These are phyloP conservation scores for Acrossocheilus wenchowensis DNA, from an alignment of 2,797 vertebrate genomes.

Conservation along the genomic window DNA sequence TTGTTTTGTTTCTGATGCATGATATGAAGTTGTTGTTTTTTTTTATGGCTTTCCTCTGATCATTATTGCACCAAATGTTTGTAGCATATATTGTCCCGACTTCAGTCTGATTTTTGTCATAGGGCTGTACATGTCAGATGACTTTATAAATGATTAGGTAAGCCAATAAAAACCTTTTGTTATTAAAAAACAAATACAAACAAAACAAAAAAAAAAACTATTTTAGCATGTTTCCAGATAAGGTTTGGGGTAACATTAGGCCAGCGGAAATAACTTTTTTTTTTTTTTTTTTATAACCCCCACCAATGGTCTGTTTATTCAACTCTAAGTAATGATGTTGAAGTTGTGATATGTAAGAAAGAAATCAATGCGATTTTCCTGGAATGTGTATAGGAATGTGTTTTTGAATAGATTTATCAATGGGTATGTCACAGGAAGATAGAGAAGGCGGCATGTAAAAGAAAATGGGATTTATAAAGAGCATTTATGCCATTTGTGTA, in stretches of 20 bases:
- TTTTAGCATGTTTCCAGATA: not conserved
- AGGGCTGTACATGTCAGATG: constrained; percentile 84
- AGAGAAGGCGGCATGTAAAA: not conserved
- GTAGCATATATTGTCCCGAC: constrained; percentile 79
- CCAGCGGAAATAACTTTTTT: too few species aligned
- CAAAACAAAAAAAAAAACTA: constrained; percentile 39
- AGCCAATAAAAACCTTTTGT: constrained; percentile 84
- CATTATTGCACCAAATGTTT: constrained; percentile 83
- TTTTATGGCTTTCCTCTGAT: constrained; percentile 76
- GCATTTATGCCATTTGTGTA: not conserved
- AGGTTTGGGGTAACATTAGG: not conserved
- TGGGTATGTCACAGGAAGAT: not conserved
- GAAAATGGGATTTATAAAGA: not conserved
- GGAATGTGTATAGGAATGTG: not conserved
- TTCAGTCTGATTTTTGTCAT: constrained; percentile 80
- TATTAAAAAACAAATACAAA: constrained; percentile 53
- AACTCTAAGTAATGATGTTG: not conserved
- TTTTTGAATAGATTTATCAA: not conserved
- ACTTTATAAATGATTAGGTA: constrained; percentile 85
- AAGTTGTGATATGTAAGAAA: not conserved
- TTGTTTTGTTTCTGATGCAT: constrained; percentile 78
- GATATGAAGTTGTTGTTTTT: constrained; percentile 77
- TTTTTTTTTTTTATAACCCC: too few species aligned
- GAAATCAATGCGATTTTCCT: not conserved
- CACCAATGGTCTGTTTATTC: not conserved